Evolutionary conservation across 2,888 invertebrate genomes (phyloP).

Genomic region (Phania funesta): DNA sequence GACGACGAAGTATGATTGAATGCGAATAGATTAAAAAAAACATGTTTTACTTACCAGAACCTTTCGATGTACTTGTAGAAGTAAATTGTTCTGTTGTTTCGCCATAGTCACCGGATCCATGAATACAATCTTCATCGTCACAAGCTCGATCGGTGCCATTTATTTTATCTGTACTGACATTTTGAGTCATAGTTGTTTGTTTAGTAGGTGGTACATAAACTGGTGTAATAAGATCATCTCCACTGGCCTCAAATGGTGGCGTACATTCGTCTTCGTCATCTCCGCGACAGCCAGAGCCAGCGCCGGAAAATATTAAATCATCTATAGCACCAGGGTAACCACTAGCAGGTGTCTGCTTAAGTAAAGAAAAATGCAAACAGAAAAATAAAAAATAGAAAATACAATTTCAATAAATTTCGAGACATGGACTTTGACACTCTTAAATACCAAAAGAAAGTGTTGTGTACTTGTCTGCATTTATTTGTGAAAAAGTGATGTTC

Average conservation of each 20-base stretch:
- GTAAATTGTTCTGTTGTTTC: conserved; percentile 85
- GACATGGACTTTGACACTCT: neutral
- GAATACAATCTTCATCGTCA: conserved; percentile 93
- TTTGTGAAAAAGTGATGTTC: neutral
- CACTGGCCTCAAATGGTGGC: conserved; percentile 90
- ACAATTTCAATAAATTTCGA: neutral
- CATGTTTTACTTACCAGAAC: conserved; percentile 79
- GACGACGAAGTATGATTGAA: conserved; percentile 67
- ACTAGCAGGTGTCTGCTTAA: conserved; percentile 88
- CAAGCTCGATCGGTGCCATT: conserved; percentile 83
- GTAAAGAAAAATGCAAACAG: conserved; percentile 1
- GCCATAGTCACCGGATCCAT: conserved; percentile 88
- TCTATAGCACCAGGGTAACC: conserved; percentile 89
- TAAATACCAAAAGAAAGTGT: neutral
- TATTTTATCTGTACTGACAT: conserved; percentile 72
- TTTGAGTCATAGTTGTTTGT: conserved; percentile 83
- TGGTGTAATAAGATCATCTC: conserved; percentile 95
- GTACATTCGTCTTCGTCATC: conserved; percentile 96
- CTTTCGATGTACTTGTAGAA: conserved; percentile 82
- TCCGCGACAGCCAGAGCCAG: conserved; percentile 93
- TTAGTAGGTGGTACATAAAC: conserved; percentile 92
- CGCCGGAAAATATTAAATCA: conserved; percentile 95
- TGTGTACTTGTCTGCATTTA: neutral
- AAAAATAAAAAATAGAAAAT: neutral
- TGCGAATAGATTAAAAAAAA: neutral